Evolutionary conservation across 2,113 vertebrate species (phyloP).

Genomic region (Zapornia atra): DNA sequence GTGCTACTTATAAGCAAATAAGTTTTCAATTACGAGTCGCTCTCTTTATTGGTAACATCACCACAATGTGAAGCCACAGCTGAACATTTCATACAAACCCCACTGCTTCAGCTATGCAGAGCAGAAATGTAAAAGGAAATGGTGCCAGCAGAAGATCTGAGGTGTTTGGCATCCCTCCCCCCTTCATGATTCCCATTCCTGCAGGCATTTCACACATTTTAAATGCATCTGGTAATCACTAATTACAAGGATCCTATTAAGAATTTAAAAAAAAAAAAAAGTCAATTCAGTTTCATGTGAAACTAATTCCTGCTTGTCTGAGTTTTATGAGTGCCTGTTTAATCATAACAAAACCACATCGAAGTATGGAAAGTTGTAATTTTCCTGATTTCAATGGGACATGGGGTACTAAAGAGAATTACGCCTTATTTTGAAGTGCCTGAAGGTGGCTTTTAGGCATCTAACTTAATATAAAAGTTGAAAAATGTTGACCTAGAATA

Average conservation of each 20-base stretch:
- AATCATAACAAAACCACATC: conserved; percentile 22
- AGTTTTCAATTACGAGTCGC: neutral
- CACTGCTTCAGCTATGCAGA: neutral
- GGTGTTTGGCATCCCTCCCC: neutral
- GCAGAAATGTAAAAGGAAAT: neutral
- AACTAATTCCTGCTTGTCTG: conserved; percentile 45
- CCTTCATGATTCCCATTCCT: conserved; percentile 15
- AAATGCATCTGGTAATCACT: conserved; percentile 62
- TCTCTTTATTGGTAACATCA: conserved; percentile 12
- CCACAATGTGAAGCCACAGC: conserved; percentile 1
- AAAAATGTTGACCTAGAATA: neutral
- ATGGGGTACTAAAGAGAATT: neutral
- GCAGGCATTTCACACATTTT: conserved; percentile 55
- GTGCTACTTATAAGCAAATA: neutral
- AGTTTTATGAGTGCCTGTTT: conserved; percentile 61
- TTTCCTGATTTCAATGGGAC: neutral
- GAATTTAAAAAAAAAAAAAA: neutral
- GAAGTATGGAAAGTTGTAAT: conserved; percentile 25
- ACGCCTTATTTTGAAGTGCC: neutral
- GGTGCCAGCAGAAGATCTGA: conserved; percentile 32
- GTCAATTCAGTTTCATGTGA: neutral
- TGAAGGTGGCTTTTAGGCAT: neutral
- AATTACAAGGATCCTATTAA: conserved; percentile 45
- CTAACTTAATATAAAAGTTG: neutral
- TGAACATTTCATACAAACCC: conserved; percentile 26